A percentile compares a stretch with the other conserved stretches of the same genome.
phyloP scores from a whole-genome alignment of 1,140 invertebrate species.

The Drosophila subobscura region DNA sequence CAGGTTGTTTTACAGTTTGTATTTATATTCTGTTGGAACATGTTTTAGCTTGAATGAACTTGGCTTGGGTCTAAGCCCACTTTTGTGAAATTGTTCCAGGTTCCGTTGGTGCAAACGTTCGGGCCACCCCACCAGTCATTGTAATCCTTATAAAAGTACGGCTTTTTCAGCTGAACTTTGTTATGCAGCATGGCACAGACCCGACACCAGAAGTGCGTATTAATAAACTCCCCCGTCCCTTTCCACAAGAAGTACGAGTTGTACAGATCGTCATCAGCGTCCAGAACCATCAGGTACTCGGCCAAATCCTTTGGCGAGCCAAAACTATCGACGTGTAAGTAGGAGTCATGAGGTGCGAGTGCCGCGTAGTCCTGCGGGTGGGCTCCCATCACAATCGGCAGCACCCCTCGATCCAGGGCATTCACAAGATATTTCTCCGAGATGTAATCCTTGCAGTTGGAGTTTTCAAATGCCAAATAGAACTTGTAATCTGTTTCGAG shows the following conservation, averaged over 20 bases:
- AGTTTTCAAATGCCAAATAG: constrained; percentile 98
- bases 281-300: constrained; percentile 92
- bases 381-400: constrained; percentile 98
- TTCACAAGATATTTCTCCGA: constrained; percentile 99
- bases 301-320: constrained; percentile 92
- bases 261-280: constrained; percentile 93
- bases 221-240: constrained; percentile 96
- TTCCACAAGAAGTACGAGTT: constrained; percentile 98
- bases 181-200: constrained; percentile 96
- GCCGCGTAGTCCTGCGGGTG: constrained; percentile 94
- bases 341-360: constrained; percentile 93
- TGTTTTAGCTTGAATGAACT: no score
- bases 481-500: constrained; percentile 98
- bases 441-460: constrained; percentile 97
- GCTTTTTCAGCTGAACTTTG: constrained; percentile 85
- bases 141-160: constrained; percentile 91
- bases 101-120: constrained; percentile 87
- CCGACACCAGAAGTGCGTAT: constrained; percentile 97
- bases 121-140: constrained; percentile 94
- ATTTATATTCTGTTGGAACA: no score
- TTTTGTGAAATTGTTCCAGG: constrained; percentile 85
- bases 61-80: no score
- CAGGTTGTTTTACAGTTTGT: no score
- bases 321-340: constrained; percentile 97
- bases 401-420: constrained; percentile 93